phyloP scores from a whole-genome alignment of 2,113 vertebrate genomes.

The Phodopus roborovskii region DNA sequence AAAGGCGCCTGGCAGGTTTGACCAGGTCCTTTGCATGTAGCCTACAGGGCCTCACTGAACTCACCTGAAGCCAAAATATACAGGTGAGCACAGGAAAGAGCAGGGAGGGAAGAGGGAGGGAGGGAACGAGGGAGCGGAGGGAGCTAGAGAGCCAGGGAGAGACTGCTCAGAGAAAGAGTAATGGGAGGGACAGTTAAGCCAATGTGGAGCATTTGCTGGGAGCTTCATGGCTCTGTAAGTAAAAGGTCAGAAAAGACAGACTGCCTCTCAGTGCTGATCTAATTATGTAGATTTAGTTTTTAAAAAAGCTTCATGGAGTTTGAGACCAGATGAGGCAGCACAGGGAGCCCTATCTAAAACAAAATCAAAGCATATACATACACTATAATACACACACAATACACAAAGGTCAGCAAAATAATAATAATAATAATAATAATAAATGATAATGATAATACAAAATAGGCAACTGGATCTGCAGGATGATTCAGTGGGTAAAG shows the following conservation, averaged over 20 bases:
- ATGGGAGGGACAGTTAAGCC: background rate
- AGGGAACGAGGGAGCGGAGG: too few species aligned
- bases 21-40: background rate
- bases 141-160: background rate
- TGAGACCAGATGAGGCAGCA: background rate
- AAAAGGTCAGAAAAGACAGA: background rate
- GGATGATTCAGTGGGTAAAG: background rate
- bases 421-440: too few species aligned
- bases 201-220: background rate
- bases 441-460: background rate
- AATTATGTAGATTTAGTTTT: background rate
- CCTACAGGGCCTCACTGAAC: background rate
- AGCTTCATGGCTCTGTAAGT: background rate
- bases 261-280: background rate
- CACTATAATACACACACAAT: background rate
- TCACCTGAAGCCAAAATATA: background rate
- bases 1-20: background rate
- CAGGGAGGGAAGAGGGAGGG: too few species aligned
- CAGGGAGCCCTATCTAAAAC: background rate
- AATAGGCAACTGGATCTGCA: background rate
- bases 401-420: background rate
- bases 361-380: background rate
- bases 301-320: background rate
- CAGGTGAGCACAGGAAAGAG: background rate
- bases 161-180: background rate